Evolutionary conservation across 2,797 vertebrate genomes (phyloP), one percentile per base, ranked within the genome.

Genomic region (Acipenser oxyrinchus): DNA sequence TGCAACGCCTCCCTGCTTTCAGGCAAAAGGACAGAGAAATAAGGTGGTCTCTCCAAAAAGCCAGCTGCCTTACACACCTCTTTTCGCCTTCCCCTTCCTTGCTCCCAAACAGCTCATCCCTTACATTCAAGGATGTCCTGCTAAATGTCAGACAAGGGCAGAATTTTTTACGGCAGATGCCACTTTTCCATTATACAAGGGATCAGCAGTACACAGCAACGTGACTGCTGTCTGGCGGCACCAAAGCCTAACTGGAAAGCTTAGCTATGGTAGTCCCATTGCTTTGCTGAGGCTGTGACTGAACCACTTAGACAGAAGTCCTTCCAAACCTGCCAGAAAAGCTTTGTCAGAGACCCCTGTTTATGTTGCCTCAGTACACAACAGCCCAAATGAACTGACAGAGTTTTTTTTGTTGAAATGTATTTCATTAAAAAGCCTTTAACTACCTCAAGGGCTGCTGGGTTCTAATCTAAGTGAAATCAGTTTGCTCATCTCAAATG

Each of bases 201-300:
- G 8, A 69, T 60, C 57, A 65, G 49, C 10, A 60, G 57, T 12
- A 8, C 55, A 23, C 15, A 62, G 12, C 9, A 59, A 60, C 48
- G 1, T 18, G 18, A 18, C 18, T 18, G 18, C 18, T 18, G 63
- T 53, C 10, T 65, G 64, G 8, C 64, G 10, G 51, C 15, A 50
- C 13, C 64, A 65, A 65, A 55, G 64, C 18, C 55, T 58, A 53
- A 65, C 13, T 53, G 15, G 7, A 12, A 65, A 55, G 10, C 51
- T 65, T 48, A n/a, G 6, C 11, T 11, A 3, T 10, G 48, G 11
- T 49, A 48, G 23, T 63, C 12, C 12, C 15, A 65, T 8, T 55
- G 64, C 51, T 55, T 51, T 55, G 55, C 10, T 6, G 18, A 37
- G 51, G 51, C 18, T 8, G 7, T 23, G 12, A 52, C 61, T 62